Conservation (phyloP, 2,113 vertebrate species). For the Peromyscus polionotus region DNA sequence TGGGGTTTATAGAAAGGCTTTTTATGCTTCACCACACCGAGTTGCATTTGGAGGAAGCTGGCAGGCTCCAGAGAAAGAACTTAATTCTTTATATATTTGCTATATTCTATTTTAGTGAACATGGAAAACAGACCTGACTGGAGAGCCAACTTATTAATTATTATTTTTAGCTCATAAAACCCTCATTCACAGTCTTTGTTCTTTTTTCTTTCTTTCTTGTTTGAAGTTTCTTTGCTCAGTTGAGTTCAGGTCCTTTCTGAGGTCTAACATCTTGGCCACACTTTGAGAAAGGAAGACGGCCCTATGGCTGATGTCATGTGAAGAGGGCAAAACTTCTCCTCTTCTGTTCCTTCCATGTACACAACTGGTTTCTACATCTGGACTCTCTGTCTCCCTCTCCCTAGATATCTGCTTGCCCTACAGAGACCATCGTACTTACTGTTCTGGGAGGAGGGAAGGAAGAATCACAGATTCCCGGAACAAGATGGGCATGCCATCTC, state of each 20-base stretch:
- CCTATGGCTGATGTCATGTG: neutral
- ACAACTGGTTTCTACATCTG: neutral
- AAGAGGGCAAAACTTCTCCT: neutral
- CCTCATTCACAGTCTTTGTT: neutral
- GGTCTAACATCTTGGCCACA: neutral
- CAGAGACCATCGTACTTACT: neutral
- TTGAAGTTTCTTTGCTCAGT: slow-evolving; percentile 15
- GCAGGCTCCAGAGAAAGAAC: slow-evolving; percentile 45
- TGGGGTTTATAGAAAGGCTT: slow-evolving; percentile 18
- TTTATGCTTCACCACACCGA: neutral
- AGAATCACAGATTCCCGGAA: neutral
- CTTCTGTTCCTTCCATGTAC: neutral
- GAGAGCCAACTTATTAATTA: neutral
- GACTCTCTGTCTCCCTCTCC: neutral
- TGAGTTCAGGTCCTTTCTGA: slow-evolving; percentile 1
- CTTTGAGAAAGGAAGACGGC: neutral
- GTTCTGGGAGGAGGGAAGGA: slow-evolving; percentile 37
- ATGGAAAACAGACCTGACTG: slow-evolving; percentile 46
- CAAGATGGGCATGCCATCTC: neutral
- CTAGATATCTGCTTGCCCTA: slow-evolving; percentile 31
- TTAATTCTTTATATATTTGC: slow-evolving; percentile 54
- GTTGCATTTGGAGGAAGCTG: slow-evolving; percentile 30
- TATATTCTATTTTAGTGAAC: slow-evolving; percentile 61
- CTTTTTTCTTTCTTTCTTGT: neutral
- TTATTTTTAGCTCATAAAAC: neutral